A percentile compares a stretch with the other conserved stretches of the same genome.
Evolutionary conservation across 2,888 invertebrate species (phyloP).

Genomic region (Pseudanteris insignis): DNA sequence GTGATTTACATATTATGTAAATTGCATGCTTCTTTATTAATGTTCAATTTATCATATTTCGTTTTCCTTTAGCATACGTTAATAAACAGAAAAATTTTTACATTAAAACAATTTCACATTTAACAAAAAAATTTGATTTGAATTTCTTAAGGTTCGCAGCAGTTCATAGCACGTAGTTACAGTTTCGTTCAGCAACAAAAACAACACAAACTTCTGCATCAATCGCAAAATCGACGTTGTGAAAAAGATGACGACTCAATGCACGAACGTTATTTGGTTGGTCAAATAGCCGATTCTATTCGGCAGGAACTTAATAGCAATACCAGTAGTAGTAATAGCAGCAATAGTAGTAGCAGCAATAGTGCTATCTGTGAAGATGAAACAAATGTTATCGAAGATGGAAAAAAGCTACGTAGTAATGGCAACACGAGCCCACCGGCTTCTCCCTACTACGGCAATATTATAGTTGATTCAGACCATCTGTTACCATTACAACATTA

Average conservation of each 20-base stretch:
- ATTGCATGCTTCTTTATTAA: too few species aligned
- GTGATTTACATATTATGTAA: too few species aligned
- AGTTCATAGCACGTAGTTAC: slow-evolving; percentile 70
- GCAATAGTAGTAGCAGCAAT: slow-evolving; percentile 51
- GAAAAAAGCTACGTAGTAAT: slow-evolving; percentile 62
- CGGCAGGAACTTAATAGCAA: slow-evolving; percentile 61
- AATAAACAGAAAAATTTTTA: too few species aligned
- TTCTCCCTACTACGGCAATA: slow-evolving; percentile 62
- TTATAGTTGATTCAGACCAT: slow-evolving; percentile 70
- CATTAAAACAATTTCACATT: too few species aligned
- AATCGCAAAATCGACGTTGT: slow-evolving; percentile 55
- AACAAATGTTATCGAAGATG: slow-evolving; percentile 54
- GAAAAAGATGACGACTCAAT: slow-evolving; percentile 81
- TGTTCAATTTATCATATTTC: too few species aligned
- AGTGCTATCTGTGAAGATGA: slow-evolving; percentile 55
- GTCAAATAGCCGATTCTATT: slow-evolving; percentile 61
- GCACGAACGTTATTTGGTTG: slow-evolving; percentile 79
- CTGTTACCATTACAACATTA: slow-evolving; percentile 86
- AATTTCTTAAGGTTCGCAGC: slow-evolving; percentile 59
- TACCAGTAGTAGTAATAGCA: slow-evolving; percentile 57
- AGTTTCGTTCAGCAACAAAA: slow-evolving; percentile 68
- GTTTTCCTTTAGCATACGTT: too few species aligned
- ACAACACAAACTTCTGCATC: slow-evolving; percentile 61
- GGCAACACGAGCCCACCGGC: slow-evolving; percentile 64
- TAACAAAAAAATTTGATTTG: too few species aligned